phyloP scores from a whole-genome alignment of 2,888 invertebrate genomes.

The Caenorhabditis sp. region DNA sequence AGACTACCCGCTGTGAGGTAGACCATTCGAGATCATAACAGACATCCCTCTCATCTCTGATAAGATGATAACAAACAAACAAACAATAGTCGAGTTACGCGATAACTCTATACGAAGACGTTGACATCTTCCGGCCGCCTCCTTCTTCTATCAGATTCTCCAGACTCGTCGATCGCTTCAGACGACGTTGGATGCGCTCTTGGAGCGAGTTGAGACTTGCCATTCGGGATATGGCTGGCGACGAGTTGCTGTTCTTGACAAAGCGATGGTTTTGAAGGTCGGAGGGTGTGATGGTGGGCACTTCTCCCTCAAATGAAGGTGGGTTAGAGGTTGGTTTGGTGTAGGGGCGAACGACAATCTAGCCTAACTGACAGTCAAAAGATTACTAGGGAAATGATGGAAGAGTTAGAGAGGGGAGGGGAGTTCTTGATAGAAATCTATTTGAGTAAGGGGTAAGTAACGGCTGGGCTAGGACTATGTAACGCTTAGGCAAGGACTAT shows the following conservation, averaged over 20 bases:
- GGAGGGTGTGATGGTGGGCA: neutral
- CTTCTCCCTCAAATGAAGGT: slow-evolving; percentile 13
- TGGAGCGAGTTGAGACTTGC: slow-evolving; percentile 12
- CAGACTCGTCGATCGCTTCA: slow-evolving; percentile 3
- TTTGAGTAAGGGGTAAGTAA: too few relatives aligned
- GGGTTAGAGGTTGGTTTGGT: too few relatives aligned
- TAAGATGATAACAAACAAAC: slow-evolving; percentile 2
- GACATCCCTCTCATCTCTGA: slow-evolving; percentile 16
- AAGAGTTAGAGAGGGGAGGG: too few relatives aligned
- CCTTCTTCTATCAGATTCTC: neutral
- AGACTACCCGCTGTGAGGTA: slow-evolving; percentile 10
- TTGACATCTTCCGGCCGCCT: neutral
- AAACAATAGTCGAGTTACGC: neutral
- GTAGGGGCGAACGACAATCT: too few relatives aligned
- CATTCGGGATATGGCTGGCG: slow-evolving; percentile 18
- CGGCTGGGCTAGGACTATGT: too few relatives aligned
- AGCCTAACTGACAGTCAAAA: too few relatives aligned
- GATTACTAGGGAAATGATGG: too few relatives aligned
- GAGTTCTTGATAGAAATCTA: too few relatives aligned
- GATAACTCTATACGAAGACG: neutral
- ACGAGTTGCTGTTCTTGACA: slow-evolving; percentile 7
- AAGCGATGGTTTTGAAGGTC: slow-evolving; percentile 1
- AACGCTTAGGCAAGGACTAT: too few relatives aligned
- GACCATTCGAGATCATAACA: slow-evolving; percentile 7
- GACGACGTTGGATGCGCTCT: neutral